Evolutionary conservation across 2,797 vertebrate genomes (phyloP).

Genomic region (Artibeus lituratus): DNA sequence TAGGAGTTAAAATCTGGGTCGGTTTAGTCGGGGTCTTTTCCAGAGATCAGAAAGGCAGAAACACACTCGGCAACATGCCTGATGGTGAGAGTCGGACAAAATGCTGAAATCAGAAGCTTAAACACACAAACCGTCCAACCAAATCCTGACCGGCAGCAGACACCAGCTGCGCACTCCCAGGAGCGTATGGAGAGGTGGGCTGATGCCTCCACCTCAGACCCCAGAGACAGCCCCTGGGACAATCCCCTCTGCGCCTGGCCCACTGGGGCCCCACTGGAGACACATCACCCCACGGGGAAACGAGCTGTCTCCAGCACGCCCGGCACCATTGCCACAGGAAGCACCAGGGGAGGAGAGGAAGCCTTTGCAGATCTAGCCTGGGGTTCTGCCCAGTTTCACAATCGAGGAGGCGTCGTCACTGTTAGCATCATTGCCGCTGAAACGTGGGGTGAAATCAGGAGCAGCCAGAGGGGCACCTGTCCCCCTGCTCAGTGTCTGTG

Average conservation of each 20-base stretch:
- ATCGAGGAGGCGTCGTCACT: not conserved
- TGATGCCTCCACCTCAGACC: not conserved
- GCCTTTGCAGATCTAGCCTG: not conserved
- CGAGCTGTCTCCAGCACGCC: too few relatives aligned
- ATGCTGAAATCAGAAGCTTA: not conserved
- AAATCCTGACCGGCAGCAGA: not conserved
- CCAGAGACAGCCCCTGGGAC: too few relatives aligned
- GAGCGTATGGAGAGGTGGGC: not conserved
- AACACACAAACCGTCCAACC: too few relatives aligned
- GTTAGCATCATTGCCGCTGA: not conserved
- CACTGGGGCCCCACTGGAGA: not conserved
- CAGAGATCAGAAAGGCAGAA: not conserved
- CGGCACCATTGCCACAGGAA: not conserved
- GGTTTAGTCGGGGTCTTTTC: not conserved
- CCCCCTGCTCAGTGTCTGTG: rapidly evolving
- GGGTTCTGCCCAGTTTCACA: not conserved
- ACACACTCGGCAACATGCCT: not conserved
- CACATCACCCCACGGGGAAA: not conserved
- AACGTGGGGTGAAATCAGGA: not conserved
- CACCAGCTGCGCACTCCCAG: too few relatives aligned
- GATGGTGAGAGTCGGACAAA: not conserved
- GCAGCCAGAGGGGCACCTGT: not conserved
- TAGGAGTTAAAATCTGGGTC: not conserved
- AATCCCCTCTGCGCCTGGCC: too few relatives aligned
- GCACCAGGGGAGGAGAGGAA: not conserved